Evolutionary conservation across 1,140 invertebrate species (phyloP), one percentile per base, ranked within the genome.

Genomic region (Drosophila nigromelanica): DNA sequence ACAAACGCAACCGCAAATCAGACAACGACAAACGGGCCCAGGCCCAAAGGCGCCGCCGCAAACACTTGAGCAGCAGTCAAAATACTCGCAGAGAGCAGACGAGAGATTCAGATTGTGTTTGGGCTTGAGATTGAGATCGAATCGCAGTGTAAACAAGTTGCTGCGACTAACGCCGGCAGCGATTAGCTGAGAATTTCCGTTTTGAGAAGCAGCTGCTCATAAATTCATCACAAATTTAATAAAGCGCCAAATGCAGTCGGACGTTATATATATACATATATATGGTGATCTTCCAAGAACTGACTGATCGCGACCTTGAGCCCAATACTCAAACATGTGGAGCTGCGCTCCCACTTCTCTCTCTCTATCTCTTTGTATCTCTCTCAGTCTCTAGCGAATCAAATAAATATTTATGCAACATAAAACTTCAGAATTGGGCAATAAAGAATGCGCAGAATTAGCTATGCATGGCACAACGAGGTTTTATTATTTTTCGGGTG

Each of bases 21-120:
- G 82, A 87, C 75, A 86, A 85, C 80, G 60, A 70, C 62, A 66
- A 73, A 74, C 59, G 37, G 48, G 37, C 51, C 37, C 47, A 64
- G 69, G 69, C 59, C 71, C 75, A 87, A 87, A 86, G 81, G 81
- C 81, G 81, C 82, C 81, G 81, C 76, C 74, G 60, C 61, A 77
- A 67, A 67, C 51, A 69, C 54, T 63, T 70, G 37, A 68, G 51
- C 11, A 24, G 43, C 43, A 47, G 43, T 10, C 43, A 24, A 47
- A 58, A 48, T 24, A 45, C 40, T 52, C 54, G 30, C 33, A 51
- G 45, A 58, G 27, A 47, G 39, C 42, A 18, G 27, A n/a, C 27
- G 7, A 60, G 39, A 55, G 54, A 40, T 59, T 42, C 7, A 8
- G 30, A 7, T 33, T 33, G 30, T 33, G 30, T 33, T 33, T 33